Percentiles rank a stretch among this genome's conserved stretches.
Conservation (phyloP, 2,888 invertebrate genomes). For the Ganaspis brasiliensis region DNA sequence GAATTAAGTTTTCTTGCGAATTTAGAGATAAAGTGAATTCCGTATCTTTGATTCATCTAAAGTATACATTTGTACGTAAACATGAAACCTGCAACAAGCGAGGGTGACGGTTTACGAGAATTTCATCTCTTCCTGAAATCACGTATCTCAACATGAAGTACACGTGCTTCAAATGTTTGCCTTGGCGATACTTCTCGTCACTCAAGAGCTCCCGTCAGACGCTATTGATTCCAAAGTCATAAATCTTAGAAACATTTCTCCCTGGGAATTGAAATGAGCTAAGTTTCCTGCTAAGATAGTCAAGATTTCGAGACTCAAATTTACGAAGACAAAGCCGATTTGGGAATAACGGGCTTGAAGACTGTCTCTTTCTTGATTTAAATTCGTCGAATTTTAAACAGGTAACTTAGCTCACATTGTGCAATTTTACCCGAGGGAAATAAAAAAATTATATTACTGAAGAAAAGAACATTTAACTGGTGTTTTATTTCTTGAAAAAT, state of each 20-base stretch:
- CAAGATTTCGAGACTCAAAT: constrained; percentile 28
- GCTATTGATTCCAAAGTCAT: constrained; percentile 55
- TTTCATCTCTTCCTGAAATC: constrained; percentile 37
- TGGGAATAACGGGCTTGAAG: constrained; percentile 30
- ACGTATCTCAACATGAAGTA: constrained; percentile 45
- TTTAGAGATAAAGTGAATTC: neutral
- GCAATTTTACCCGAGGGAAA: constrained; percentile 1
- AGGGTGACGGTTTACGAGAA: constrained; percentile 37
- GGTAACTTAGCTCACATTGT: constrained; percentile 9
- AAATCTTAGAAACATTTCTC: constrained; percentile 55
- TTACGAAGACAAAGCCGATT: constrained; percentile 26
- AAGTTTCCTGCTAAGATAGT: constrained; percentile 46
- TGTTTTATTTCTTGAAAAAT: constrained; percentile 5
- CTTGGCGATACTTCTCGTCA: constrained; percentile 56
- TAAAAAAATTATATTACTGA: neutral
- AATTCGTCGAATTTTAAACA: constrained; percentile 16
- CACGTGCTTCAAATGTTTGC: constrained; percentile 57
- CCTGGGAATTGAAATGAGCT: constrained; percentile 53
- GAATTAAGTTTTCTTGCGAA: neutral
- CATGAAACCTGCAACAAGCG: constrained; percentile 25
- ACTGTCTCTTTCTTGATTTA: constrained; percentile 23
- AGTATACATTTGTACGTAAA: constrained; percentile 21
- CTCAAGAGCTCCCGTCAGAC: constrained; percentile 48
- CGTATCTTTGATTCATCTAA: constrained; percentile 17
- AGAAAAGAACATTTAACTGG: neutral